Evolutionary conservation across 2,888 invertebrate species (phyloP), one percentile per base, ranked within the genome.

Genomic region (Dynastes hyllus): DNA sequence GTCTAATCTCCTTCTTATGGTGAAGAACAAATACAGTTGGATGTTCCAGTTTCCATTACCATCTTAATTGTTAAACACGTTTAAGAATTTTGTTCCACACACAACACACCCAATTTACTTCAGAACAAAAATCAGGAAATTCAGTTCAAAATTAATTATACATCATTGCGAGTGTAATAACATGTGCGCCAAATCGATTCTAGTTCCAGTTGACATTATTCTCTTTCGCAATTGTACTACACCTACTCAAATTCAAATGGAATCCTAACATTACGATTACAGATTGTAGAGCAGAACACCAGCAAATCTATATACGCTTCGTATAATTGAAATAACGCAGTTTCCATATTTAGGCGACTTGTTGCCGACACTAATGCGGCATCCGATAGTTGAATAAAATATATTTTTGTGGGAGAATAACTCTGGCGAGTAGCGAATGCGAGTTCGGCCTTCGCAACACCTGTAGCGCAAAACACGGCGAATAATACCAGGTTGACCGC

Each of bases 401-500:
- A 63, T 5, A 11, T 5, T 22, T 58, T 58, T 22, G 8, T 32
- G 63, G 63, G 6, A 32, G 32, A 63, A 32, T 63, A 63, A 63
- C 27, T 29, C 11, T 32, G 63, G 13, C 29, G 5, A 29, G 8
- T 9, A 22, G 55, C 8, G 22, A 58, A 58, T 27, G 55, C 16
- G 55, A 22, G n/a, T 8, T 22, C 29, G 32, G 13, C 63, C 63
- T 63, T 63, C 63, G 63, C 29, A 63, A 63, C 63, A 63, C 63
- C 63, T 63, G 63, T 32, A 32, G 29, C 63, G 55, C 55, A 58
- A 22, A 58, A 63, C 11, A 29, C 63, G 29, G 3, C 13, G 63
- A 5, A 32, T 32, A 22, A 6, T 16, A 5, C 55, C 8, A 58
- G 55, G 55, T 58, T 58, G 55, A n/a, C 27, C 55, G 22, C 1